phyloP scores from a whole-genome alignment of 2,797 vertebrate genomes.

The Chloroceryle amazona region DNA sequence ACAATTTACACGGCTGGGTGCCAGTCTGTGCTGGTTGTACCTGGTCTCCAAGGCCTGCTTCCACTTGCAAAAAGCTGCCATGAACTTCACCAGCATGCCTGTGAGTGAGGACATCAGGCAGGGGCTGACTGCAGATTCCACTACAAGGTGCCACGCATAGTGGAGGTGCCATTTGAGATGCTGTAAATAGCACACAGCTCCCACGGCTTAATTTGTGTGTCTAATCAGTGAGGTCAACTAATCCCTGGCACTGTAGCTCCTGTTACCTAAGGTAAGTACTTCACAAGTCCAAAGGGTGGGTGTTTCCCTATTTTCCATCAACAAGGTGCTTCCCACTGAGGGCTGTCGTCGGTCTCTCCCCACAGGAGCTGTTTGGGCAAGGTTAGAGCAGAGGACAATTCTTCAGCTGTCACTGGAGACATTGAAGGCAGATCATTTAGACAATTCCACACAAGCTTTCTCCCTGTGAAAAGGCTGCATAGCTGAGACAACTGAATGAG shows the following conservation, averaged over 20 bases:
- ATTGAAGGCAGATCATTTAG: background rate
- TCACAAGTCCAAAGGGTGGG: background rate
- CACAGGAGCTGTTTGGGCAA: background rate
- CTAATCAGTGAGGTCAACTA: background rate
- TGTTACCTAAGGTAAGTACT: background rate
- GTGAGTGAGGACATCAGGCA: background rate
- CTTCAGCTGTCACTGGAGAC: background rate
- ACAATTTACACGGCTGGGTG: background rate
- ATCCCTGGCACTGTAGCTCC: background rate
- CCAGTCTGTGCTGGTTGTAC: background rate
- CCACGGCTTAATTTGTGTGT: background rate
- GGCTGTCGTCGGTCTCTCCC: background rate
- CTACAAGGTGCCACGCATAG: fast-evolving
- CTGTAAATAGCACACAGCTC: background rate
- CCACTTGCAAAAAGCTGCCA: background rate
- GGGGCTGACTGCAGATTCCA: background rate
- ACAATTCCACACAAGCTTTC: background rate
- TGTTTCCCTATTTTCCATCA: background rate
- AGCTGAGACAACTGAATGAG: background rate
- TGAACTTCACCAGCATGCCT: background rate
- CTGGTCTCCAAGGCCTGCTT: background rate
- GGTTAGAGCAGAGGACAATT: background rate
- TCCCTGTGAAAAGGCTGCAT: background rate
- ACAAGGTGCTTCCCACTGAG: background rate
- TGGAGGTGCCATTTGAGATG: background rate